Base-by-base conservation (phyloP, 2,113 vertebrate species). In the Festucalex cinctus region DNA sequence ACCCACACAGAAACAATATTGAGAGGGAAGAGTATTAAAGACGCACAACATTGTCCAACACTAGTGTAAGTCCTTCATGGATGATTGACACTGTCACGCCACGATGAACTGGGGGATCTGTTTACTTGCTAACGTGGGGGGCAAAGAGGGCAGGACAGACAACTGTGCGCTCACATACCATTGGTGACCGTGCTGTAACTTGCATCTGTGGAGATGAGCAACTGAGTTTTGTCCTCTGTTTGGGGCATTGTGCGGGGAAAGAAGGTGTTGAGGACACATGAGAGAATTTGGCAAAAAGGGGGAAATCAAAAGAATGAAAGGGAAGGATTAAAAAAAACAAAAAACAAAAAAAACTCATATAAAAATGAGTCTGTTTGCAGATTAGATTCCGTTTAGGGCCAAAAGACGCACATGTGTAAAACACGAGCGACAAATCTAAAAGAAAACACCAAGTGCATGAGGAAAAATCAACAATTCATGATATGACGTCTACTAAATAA, bases 181-280 rank as follows among this genome's bases (percentile, higher is more conserved):
- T 91, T 91, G 85, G 88, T 91, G 88, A 91, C 81, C 83, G 82
- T 81, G 84, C 76, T 89, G 77, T 89, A 71, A 88, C 74, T 88
- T 83, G 84, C 90, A 67, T 87, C 89, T 78, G 85, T 56, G 72
- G 83, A 75, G 82, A 82, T 75, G 85, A 74, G 78, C 68, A 82
- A 86, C 80, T 89, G 82, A 88, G 81, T 76, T 88, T 76, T 85
- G 63, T 86, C 90, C 66, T 91, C 91, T 93, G 89, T 84, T 86
- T 73, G 72, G 79, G 75, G 71, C 58, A 66, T 43, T 67, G 72
- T 75, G 79, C 78, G 75, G 83, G 64, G 67, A 59, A 67, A 70
- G 66, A 70, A 73, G 72, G 77, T 74, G 82, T 80, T 67, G 68
- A 72, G 70, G 72, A 51, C 12, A 76, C 28, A 39, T 70, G 79